Evolutionary conservation across 2,888 invertebrate species (phyloP), one percentile per base, ranked within the genome.

Genomic region (Dynastes grantii): DNA sequence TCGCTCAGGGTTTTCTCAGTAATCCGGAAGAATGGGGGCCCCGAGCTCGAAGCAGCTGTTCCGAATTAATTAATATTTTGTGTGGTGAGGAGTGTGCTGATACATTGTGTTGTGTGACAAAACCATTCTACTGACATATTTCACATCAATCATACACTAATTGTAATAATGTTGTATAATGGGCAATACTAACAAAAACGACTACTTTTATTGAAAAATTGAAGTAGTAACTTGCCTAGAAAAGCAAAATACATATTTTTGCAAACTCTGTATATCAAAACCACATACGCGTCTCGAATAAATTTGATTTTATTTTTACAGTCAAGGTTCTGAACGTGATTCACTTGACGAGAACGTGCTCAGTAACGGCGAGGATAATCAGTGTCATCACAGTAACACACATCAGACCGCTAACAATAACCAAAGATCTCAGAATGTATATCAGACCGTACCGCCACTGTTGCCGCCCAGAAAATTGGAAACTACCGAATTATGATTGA

Each of bases 291-390:
- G 70, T 75, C 29, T 78, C 79, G n/a, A 8, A 67, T 45, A 40
- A 37, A 64, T 11, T 45, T 11, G 8, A 55, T 73, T 40, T 61
- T 87, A 88, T 83, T 83, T 79, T 83, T 76, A 45, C 75, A 83
- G 93, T 85, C 92, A 92, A 87, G 90, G 90, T 73, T 95, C 95
- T 0, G 95, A 95, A 84, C 92, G 95, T 40, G 96, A 96, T 87
- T 97, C 97, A 0, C 89, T 97, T 79, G 97, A 97, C 86, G 97
- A 97, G 86, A 97, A 97, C 88, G 96, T 93, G 2, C 90, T 94
- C 2, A 91, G 88, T 67, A 85, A 90, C 84, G 91, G 76, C 86
- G 92, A 85, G 89, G 90, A 82, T 87, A 87, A 81, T 86, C 90
- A 85, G 86, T 89, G 84, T 88, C 90, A 86, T 85, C 73, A 77